A percentile compares a stretch with the other conserved stretches of the same genome.
phyloP scores from a whole-genome alignment of 30 jellyfish, hydroid and myxozoan species.

The Pelagia noctiluca region DNA sequence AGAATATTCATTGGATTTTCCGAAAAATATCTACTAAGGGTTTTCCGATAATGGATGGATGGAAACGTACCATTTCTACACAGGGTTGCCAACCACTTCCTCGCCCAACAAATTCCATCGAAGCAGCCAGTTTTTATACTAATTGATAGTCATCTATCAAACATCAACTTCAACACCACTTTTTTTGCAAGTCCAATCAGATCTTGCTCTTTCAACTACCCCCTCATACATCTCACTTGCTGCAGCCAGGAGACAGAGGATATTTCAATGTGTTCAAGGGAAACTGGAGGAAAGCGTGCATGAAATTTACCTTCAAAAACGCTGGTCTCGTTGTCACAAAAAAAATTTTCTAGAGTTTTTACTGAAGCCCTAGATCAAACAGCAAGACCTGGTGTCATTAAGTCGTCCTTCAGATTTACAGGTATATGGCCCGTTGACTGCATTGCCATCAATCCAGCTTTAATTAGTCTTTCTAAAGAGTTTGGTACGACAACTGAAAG shows the following conservation, averaged over 20 bases:
- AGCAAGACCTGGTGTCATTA: slow-evolving; percentile 49
- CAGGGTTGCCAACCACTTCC: background rate
- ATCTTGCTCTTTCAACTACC: background rate
- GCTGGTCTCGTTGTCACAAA: slow-evolving; percentile 1
- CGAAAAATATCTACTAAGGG: background rate
- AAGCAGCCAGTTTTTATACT: background rate
- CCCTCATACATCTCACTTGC: background rate
- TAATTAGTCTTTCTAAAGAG: slow-evolving; percentile 30
- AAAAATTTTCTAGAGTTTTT: background rate
- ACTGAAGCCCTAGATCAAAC: slow-evolving; percentile 14
- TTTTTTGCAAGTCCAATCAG: background rate
- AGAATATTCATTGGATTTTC: background rate
- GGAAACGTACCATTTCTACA: background rate
- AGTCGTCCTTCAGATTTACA: slow-evolving; percentile 23
- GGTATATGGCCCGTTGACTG: slow-evolving; percentile 61
- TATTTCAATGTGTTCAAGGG: background rate
- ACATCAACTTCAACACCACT: background rate
- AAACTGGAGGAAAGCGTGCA: slow-evolving; percentile 2
- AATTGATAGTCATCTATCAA: background rate
- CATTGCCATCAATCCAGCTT: slow-evolving; percentile 7
- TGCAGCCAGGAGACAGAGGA: background rate
- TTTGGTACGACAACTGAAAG: background rate
- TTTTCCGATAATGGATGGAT: background rate
- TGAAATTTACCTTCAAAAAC: background rate
- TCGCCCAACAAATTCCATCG: background rate